Base-by-base conservation (phyloP, 64 coral and sea anemone species). In the Actinia equina region DNA sequence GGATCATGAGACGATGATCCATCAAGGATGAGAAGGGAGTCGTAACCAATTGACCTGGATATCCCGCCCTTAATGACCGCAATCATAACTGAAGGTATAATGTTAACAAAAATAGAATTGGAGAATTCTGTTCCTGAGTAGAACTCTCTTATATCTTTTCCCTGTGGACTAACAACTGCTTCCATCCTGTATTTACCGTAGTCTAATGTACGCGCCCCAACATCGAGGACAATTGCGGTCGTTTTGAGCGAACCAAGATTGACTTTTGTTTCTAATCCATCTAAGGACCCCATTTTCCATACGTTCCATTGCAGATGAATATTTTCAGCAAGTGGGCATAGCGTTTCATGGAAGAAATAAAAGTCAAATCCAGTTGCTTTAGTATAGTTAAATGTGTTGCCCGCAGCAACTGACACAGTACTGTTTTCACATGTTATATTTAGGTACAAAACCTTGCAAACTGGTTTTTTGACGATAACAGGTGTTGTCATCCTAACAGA, bases 41-140 rank as follows among this genome's bases (percentile, higher is more conserved):
- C 17, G n/a, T 70, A 77, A 22, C 65, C 86, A 18, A 87, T 56
- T 19, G 61, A 71, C 63, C 86, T 67, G 15, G 61, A 49, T 8
- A 15, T 15, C 43, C 86, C 69, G 41, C 86, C 86, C 23, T 71
- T 74, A 27, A 87, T 87, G 69, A 71, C 6, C 17, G 86, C 86
- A 2, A 71, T 27, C 46, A 87, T 18, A 70, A 11, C n/a, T 14
- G 86, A 87, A 46, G 86, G 86, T 42, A 87, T 77, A 42, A 87
- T 44, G 19, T 77, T 87, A 14, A 87, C 18, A 45, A 27, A n/a
- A 51, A 87, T 71, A 16, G 86, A 71, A 12, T 77, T 51, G 8
- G 64, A 71, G 42, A 43, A 16, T 1, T 70, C 17, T 25, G 69
- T 74, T 71, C 52, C 19, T 44, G 13, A 52, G 20, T 87, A 87